phyloP scores from a whole-genome alignment of 2,113 vertebrate species.

The Pteropus alecto region DNA sequence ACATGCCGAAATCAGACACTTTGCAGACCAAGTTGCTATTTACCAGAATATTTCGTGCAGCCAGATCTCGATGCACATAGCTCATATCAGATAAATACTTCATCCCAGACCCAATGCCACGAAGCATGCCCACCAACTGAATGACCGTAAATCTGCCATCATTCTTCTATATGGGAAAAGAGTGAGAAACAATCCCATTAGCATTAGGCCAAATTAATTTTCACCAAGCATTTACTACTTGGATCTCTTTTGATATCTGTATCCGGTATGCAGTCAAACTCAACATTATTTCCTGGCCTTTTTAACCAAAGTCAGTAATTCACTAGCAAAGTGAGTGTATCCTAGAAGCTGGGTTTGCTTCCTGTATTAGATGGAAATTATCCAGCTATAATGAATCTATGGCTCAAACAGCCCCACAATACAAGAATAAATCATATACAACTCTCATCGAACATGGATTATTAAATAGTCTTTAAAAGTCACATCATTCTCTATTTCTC shows the following conservation, averaged over 20 bases:
- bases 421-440: constrained; percentile 68
- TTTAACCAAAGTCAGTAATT: constrained; percentile 73
- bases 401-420: constrained; percentile 38
- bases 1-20: constrained; percentile 99
- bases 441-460: constrained; percentile 66
- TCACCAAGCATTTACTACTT: constrained; percentile 41
- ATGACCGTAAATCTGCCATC: constrained; percentile 98
- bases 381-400: constrained; percentile 74
- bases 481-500: constrained; percentile 40
- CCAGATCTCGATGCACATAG: constrained; percentile 96
- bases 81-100: constrained; percentile 99
- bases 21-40: constrained; percentile 99
- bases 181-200: constrained; percentile 57
- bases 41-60: constrained; percentile 96
- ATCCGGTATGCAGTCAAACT: constrained; percentile 61
- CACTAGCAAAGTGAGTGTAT: constrained; percentile 56
- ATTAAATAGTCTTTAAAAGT: constrained; percentile 70
- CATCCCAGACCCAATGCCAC: constrained; percentile 97
- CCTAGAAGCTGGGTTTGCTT: constrained; percentile 54
- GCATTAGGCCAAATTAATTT: constrained; percentile 67
- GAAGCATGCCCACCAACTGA: constrained; percentile 97
- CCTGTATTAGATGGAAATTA: constrained; percentile 72
- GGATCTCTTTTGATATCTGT: constrained; percentile 28
- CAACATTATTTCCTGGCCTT: constrained; percentile 56
- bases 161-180: constrained; percentile 88